These are phyloP conservation scores for Drosophila watanabei DNA, from an alignment of 1,140 invertebrate genomes.

Conservation along the genomic window DNA sequence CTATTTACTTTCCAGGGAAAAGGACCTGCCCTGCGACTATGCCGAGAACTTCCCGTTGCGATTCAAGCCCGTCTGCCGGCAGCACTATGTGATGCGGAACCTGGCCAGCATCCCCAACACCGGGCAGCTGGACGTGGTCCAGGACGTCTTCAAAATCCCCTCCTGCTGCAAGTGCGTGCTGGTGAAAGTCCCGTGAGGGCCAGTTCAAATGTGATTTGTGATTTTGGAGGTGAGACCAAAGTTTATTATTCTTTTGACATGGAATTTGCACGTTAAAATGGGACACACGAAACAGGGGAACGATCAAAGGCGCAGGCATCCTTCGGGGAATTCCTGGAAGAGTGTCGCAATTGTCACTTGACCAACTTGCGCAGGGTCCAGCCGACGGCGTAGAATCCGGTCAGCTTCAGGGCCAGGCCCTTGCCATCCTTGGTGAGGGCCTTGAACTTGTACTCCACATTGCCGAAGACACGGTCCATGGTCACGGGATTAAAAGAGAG, in stretches of 20 bases:
- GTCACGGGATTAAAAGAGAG: background rate
- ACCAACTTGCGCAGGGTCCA: conserved; percentile 68
- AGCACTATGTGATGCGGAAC: conserved; percentile 87
- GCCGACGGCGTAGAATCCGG: conserved; percentile 73
- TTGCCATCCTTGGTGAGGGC: conserved; percentile 54
- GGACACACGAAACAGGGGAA: background rate
- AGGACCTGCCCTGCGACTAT: conserved; percentile 72
- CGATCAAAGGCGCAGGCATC: background rate
- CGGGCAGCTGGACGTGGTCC: conserved; percentile 51
- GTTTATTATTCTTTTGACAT: conserved; percentile 32
- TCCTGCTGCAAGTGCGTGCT: conserved; percentile 89
- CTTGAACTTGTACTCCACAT: conserved; percentile 55
- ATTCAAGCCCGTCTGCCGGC: conserved; percentile 87
- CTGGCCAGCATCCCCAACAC: conserved; percentile 56
- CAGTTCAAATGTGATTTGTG: conserved; percentile 59
- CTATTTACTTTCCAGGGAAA: conserved; percentile 9
- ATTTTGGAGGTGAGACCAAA: conserved; percentile 49
- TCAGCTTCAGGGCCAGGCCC: conserved; percentile 61
- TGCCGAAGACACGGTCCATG: conserved; percentile 62
- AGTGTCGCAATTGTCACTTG: conserved; percentile 38
- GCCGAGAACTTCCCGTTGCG: conserved; percentile 85
- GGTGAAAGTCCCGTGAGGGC: background rate
- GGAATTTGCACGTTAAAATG: conserved; percentile 30
- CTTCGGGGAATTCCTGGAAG: background rate
- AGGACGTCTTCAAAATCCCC: conserved; percentile 87